Percentiles rank a stretch among this genome's conserved stretches.
These are phyloP conservation scores for Pachyseris speciosa DNA, from an alignment of 64 coral and sea anemone genomes.

Conservation along the genomic window DNA sequence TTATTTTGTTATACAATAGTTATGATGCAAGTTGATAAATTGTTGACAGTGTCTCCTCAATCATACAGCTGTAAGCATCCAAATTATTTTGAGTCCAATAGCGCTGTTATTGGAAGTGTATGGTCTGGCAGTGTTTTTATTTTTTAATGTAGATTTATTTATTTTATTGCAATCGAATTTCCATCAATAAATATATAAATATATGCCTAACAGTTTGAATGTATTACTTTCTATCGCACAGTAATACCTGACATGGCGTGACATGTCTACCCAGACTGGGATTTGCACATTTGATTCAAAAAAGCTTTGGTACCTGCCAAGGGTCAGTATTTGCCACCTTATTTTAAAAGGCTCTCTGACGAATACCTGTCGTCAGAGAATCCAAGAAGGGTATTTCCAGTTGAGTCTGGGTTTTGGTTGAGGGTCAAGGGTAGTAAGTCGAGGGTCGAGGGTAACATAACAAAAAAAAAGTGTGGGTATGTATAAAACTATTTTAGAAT, in stretches of 20 bases:
- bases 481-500: too few relatives aligned
- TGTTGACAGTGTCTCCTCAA: too few relatives aligned
- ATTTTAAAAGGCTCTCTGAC: slow-evolving; percentile 21
- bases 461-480: too few relatives aligned
- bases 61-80: too few relatives aligned
- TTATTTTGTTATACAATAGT: too few relatives aligned
- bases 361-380: not conserved
- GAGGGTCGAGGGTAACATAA: too few relatives aligned
- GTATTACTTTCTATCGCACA: slow-evolving; percentile 1
- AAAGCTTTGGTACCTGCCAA: slow-evolving; percentile 25
- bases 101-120: too few relatives aligned
- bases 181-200: not conserved
- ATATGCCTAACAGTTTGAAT: not conserved
- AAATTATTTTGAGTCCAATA: too few relatives aligned
- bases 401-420: too few relatives aligned
- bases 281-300: not conserved
- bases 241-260: slow-evolving; percentile 30
- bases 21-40: too few relatives aligned
- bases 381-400: slow-evolving; percentile 20
- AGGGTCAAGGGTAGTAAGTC: too few relatives aligned
- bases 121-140: too few relatives aligned
- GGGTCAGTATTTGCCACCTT: not conserved
- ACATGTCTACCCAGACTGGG: slow-evolving; percentile 34
- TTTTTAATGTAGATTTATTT: not conserved
- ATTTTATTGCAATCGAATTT: not conserved